phyloP scores from a whole-genome alignment of 2,113 vertebrate genomes.

The Amphiprion ocellaris region DNA sequence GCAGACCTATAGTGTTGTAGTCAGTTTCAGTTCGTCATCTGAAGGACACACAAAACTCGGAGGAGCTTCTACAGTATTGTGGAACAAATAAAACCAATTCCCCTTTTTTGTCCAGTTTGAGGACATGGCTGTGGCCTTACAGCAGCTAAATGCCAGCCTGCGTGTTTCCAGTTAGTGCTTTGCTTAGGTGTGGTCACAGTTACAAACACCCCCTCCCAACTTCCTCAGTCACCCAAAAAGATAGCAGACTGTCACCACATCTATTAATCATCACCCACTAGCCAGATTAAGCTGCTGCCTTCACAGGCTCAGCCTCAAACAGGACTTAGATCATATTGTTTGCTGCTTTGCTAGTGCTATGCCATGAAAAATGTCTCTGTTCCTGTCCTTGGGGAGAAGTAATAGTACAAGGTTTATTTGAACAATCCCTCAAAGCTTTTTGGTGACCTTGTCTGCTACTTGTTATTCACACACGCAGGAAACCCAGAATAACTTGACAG shows the following conservation, averaged over 20 bases:
- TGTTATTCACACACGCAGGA: not conserved
- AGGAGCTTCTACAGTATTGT: not conserved
- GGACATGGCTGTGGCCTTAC: not conserved
- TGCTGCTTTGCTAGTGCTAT: not conserved
- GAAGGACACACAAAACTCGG: not conserved
- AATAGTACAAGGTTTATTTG: not conserved
- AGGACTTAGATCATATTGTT: not conserved
- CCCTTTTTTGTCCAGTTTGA: not conserved
- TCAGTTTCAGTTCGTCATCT: no score
- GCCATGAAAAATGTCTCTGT: not conserved
- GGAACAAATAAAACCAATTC: not conserved
- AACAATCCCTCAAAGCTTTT: not conserved
- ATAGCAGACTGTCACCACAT: slow-evolving; percentile 27
- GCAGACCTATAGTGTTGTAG: no score
- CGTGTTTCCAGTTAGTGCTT: slow-evolving; percentile 25
- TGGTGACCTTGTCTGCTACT: not conserved
- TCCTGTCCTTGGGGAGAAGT: not conserved
- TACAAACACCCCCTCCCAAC: slow-evolving; percentile 47
- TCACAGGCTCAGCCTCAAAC: slow-evolving; percentile 19
- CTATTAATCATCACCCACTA: slow-evolving; percentile 69
- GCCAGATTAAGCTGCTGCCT: not conserved
- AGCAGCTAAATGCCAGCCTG: not conserved
- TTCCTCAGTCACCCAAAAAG: slow-evolving; percentile 56
- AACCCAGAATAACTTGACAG: not conserved
- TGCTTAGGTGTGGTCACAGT: slow-evolving; percentile 59